Percentiles rank a stretch among this genome's conserved stretches.
Conservation (phyloP, 1,140 invertebrate genomes). For the Mycetomoellerius zeteki region DNA sequence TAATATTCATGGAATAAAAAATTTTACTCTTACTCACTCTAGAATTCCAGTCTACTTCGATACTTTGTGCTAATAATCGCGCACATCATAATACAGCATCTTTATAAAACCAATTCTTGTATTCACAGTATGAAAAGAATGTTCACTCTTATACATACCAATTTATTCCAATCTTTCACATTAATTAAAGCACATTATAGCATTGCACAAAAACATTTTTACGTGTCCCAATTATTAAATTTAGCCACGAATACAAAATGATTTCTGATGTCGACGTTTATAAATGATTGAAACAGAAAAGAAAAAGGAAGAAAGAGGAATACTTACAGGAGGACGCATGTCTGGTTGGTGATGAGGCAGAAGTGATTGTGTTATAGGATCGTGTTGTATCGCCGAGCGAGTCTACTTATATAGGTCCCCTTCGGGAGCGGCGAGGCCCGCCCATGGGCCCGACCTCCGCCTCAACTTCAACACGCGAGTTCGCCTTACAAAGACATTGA, state of each 20-base stretch:
- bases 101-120: background rate
- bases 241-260: background rate
- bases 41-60: background rate
- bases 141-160: background rate
- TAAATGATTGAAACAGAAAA: background rate
- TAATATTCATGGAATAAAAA: background rate
- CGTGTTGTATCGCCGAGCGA: slow-evolving; percentile 79
- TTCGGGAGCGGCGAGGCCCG: slow-evolving; percentile 85
- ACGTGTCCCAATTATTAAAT: background rate
- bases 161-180: background rate
- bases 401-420: slow-evolving; percentile 86
- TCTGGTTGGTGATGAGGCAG: slow-evolving; percentile 79
- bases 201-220: background rate
- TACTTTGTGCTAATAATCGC: background rate
- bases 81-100: background rate
- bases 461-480: slow-evolving; percentile 72
- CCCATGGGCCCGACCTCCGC: slow-evolving; percentile 85
- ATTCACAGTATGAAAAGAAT: background rate
- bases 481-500: slow-evolving; percentile 77
- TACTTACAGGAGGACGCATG: slow-evolving; percentile 84
- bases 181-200: background rate
- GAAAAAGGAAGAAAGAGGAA: slow-evolving; percentile 46
- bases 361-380: slow-evolving; percentile 84
- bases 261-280: background rate
- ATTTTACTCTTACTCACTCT: background rate